Conservation (phyloP, 2,888 invertebrate genomes). For the Andrena bicolor region DNA sequence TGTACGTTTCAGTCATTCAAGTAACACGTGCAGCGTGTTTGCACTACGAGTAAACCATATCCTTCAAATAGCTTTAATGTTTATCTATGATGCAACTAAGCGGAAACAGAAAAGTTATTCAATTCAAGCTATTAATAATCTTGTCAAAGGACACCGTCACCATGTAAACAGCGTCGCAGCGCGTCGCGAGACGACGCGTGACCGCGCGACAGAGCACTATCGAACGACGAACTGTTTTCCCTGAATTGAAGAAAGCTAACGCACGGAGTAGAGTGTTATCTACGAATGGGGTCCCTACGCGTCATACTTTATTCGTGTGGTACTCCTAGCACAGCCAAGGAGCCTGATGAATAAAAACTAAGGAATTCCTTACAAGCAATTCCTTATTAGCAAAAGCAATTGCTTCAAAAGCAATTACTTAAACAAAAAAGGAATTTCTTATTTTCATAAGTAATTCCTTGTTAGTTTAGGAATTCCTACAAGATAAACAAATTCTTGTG, state of each 20-base stretch:
- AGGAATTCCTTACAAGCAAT: too few relatives aligned
- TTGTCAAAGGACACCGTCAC: slow-evolving; percentile 53
- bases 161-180: slow-evolving; percentile 46
- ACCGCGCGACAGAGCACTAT: slow-evolving; percentile 43
- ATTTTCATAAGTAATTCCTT: too few relatives aligned
- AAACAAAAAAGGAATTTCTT: too few relatives aligned
- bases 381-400: too few relatives aligned
- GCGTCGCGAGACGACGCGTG: slow-evolving; percentile 18
- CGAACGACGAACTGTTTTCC: slow-evolving; percentile 47
- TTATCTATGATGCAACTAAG: slow-evolving; percentile 42
- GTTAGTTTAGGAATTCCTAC: too few relatives aligned
- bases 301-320: too few relatives aligned
- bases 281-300: neutral
- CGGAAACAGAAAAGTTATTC: slow-evolving; percentile 45
- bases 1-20: neutral
- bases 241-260: slow-evolving; percentile 17
- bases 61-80: slow-evolving; percentile 43
- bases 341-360: too few relatives aligned
- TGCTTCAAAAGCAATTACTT: too few relatives aligned
- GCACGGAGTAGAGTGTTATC: neutral
- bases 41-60: slow-evolving; percentile 38
- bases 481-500: too few relatives aligned
- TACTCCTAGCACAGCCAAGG: too few relatives aligned
- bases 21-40: slow-evolving; percentile 15
- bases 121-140: slow-evolving; percentile 62